These are phyloP conservation scores for Petrocephalus sullivani DNA, from an alignment of 2,797 vertebrate genomes.

Conservation along the genomic window DNA sequence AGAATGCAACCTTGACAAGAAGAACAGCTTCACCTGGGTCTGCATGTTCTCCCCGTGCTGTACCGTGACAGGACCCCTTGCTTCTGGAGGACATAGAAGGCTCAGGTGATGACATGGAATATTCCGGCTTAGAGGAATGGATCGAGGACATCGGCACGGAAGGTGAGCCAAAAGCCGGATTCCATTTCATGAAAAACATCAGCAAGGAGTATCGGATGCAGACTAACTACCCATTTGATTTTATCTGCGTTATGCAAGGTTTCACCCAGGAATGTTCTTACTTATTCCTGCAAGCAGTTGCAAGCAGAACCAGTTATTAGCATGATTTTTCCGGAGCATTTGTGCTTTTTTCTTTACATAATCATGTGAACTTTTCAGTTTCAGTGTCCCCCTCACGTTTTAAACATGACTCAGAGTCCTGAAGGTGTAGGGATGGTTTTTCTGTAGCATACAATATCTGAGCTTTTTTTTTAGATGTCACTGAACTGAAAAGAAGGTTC, in stretches of 20 bases:
- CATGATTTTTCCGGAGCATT: not conserved
- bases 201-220: not conserved
- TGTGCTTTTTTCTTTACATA: not conserved
- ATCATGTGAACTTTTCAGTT: not conserved
- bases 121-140: constrained; percentile 35
- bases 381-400: not conserved
- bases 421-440: not conserved
- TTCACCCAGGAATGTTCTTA: not conserved
- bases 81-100: constrained; percentile 30
- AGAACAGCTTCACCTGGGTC: not conserved
- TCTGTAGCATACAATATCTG: not conserved
- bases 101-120: constrained; percentile 33
- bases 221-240: not conserved
- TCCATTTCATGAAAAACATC: not conserved
- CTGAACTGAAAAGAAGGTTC: not conserved
- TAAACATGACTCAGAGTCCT: not conserved
- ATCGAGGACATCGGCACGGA: constrained; percentile 8
- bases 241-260: not conserved
- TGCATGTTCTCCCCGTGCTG: not conserved
- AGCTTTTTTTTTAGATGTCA: not conserved
- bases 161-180: not conserved
- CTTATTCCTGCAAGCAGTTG: not conserved
- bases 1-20: not conserved
- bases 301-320: not conserved
- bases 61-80: not conserved